phyloP scores from a whole-genome alignment of 2,888 invertebrate species.

The Drymonia ruficornis region DNA sequence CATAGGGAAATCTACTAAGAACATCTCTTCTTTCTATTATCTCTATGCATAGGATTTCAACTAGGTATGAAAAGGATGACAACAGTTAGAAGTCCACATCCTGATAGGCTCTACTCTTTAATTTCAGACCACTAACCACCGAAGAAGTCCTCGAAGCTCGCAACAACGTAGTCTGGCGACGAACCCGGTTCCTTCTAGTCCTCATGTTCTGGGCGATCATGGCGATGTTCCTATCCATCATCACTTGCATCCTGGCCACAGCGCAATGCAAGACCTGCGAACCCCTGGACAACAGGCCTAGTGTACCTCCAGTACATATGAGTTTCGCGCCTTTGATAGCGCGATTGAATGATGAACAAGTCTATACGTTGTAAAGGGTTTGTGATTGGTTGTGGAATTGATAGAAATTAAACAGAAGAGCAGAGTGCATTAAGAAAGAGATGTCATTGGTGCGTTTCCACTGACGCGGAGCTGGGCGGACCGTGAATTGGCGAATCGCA shows the following conservation, averaged over 20 bases:
- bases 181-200: constrained; percentile 68
- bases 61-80: too few relatives aligned
- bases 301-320: constrained; percentile 59
- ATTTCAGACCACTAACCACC: constrained; percentile 65
- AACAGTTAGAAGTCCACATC: too few relatives aligned
- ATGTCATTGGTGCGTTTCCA: too few relatives aligned
- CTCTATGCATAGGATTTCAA: too few relatives aligned
- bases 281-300: constrained; percentile 31
- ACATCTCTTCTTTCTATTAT: too few relatives aligned
- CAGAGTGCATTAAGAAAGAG: too few relatives aligned
- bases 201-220: constrained; percentile 79
- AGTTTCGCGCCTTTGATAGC: constrained; percentile 54
- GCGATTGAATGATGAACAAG: constrained; percentile 15
- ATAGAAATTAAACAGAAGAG: too few relatives aligned
- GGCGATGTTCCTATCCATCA: constrained; percentile 70
- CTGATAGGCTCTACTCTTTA: background rate
- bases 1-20: too few relatives aligned
- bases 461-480: too few relatives aligned
- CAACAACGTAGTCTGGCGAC: constrained; percentile 78
- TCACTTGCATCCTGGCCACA: constrained; percentile 64
- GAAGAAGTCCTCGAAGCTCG: constrained; percentile 77
- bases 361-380: constrained; percentile 30
- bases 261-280: constrained; percentile 41
- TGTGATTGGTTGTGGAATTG: too few relatives aligned
- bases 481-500: too few relatives aligned